phyloP scores from a whole-genome alignment of 2,113 vertebrate species.

The Tauraco erythrolophus region DNA sequence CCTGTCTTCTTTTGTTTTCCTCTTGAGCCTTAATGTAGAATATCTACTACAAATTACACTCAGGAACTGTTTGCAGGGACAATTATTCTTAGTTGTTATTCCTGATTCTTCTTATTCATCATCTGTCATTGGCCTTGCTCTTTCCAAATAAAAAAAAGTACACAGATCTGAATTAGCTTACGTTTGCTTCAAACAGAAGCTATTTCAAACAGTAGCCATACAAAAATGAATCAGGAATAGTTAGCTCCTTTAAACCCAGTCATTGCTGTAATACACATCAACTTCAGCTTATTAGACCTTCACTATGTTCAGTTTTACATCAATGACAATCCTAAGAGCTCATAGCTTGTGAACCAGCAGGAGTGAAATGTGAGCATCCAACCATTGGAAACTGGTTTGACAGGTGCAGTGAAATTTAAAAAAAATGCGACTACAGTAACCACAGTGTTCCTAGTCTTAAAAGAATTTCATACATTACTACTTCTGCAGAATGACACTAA shows the following conservation, averaged over 20 bases:
- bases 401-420: background rate
- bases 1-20: background rate
- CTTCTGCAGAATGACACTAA: background rate
- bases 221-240: background rate
- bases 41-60: background rate
- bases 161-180: background rate
- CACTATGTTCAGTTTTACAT: background rate
- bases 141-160: background rate
- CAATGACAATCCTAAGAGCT: background rate
- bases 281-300: background rate
- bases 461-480: background rate
- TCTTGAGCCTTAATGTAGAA: background rate
- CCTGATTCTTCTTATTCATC: background rate
- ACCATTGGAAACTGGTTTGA: background rate
- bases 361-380: background rate
- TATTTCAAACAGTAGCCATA: background rate
- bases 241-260: background rate
- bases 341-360: background rate
- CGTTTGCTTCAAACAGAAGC: background rate
- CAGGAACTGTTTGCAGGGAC: background rate
- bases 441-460: background rate
- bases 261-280: background rate
- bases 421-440: background rate
- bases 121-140: background rate
- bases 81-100: conserved; percentile 6